These are phyloP conservation scores for Cinclus mexicanus DNA, from an alignment of 2,113 vertebrate species.

Conservation along the genomic window DNA sequence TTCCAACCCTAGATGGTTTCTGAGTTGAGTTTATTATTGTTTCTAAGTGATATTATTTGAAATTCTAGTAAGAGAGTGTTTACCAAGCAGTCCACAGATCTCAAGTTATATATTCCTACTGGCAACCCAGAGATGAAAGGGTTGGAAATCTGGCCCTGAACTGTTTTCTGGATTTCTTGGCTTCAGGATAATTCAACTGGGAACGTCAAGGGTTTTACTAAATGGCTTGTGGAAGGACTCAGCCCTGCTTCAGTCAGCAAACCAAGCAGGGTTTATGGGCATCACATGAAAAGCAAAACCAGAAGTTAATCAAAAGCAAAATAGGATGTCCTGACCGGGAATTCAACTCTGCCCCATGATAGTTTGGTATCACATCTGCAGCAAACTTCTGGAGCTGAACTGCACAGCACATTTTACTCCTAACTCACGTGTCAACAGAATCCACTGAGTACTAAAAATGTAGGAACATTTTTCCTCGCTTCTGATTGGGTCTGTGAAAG, in stretches of 20 bases:
- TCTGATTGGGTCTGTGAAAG: not conserved
- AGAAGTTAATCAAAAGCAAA: constrained; percentile 27
- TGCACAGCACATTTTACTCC: not conserved
- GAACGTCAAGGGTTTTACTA: not conserved
- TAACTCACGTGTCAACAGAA: not conserved
- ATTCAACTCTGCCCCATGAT: not conserved
- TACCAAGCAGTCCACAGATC: not conserved
- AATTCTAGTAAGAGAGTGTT: not conserved
- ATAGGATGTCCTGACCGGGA: not conserved
- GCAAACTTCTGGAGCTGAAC: not conserved
- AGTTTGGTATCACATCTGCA: not conserved
- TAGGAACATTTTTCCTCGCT: not conserved
- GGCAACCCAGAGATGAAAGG: not conserved
- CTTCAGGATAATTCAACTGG: not conserved
- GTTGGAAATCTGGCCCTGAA: not conserved
- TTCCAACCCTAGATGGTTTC: not conserved
- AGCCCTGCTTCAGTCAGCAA: not conserved
- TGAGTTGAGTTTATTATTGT: not conserved
- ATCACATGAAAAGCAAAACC: not conserved
- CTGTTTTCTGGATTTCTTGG: not conserved
- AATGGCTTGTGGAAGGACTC: not conserved
- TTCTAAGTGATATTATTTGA: not conserved
- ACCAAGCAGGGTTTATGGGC: not conserved
- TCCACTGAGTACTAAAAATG: not conserved
- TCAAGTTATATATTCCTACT: not conserved